These are phyloP conservation scores for Apis cerana DNA, from an alignment of 1,140 invertebrate genomes.

Conservation along the genomic window DNA sequence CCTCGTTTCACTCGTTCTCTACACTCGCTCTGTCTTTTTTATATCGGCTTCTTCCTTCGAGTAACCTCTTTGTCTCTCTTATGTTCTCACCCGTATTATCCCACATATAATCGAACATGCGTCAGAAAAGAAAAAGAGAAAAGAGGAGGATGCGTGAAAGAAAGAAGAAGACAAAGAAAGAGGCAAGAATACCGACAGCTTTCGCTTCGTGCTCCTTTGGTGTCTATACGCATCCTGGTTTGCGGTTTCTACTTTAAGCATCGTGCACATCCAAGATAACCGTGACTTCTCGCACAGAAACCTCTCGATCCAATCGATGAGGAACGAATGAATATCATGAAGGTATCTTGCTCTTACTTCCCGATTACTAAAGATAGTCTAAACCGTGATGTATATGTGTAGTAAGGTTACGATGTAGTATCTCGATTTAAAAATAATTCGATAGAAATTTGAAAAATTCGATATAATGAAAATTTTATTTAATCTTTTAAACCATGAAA, in stretches of 20 bases:
- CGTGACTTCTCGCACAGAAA: not conserved
- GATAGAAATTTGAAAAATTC: too few relatives aligned
- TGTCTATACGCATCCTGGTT: slow-evolving; percentile 60
- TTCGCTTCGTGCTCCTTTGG: slow-evolving; percentile 54
- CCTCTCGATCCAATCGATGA: slow-evolving; percentile 22
- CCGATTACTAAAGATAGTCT: not conserved
- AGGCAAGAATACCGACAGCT: slow-evolving; percentile 51
- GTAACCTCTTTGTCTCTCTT: slow-evolving; percentile 60
- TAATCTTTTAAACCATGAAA: too few relatives aligned
- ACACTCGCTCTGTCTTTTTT: slow-evolving; percentile 33
- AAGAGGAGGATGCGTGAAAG: not conserved
- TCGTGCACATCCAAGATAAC: slow-evolving; percentile 46
- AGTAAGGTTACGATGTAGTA: too few relatives aligned
- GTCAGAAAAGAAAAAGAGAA: slow-evolving; percentile 33
- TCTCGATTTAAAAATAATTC: too few relatives aligned
- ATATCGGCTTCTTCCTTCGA: slow-evolving; percentile 4
- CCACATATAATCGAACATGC: slow-evolving; percentile 73
- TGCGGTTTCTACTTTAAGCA: slow-evolving; percentile 63
- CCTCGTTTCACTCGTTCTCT: slow-evolving; percentile 54
- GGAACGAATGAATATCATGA: not conserved
- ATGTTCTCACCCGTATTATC: slow-evolving; percentile 75
- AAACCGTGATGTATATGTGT: too few relatives aligned
- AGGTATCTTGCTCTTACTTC: not conserved
- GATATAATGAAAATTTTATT: too few relatives aligned
- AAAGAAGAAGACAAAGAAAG: slow-evolving; percentile 26